These are phyloP conservation scores for Aromia moschata DNA, from an alignment of 2,888 invertebrate species.

Conservation along the genomic window DNA sequence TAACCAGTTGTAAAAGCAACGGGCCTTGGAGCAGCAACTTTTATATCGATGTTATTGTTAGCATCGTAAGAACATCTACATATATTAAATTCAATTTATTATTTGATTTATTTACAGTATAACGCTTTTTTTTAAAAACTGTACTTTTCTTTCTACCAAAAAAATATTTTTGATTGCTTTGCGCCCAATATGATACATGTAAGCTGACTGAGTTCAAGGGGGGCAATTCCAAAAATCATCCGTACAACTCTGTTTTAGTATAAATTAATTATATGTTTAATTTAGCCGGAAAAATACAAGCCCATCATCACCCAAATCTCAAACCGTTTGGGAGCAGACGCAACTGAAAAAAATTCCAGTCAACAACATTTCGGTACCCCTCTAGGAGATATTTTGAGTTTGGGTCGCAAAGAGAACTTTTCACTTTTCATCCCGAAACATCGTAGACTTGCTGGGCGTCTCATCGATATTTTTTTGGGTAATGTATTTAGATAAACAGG, in stretches of 20 bases:
- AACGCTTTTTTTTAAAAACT: background rate
- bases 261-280: slow-evolving; percentile 2
- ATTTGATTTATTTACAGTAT: background rate
- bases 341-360: slow-evolving; percentile 67
- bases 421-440: slow-evolving; percentile 80
- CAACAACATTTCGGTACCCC: slow-evolving; percentile 67
- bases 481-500: too few species aligned
- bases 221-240: too few species aligned
- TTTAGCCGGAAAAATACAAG: slow-evolving; percentile 67
- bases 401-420: slow-evolving; percentile 73
- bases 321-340: slow-evolving; percentile 68
- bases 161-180: too few species aligned
- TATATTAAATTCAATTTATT: too few species aligned
- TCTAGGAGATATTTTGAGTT: slow-evolving; percentile 67
- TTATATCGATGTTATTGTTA: too few species aligned
- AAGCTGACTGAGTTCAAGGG: too few species aligned
- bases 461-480: slow-evolving; percentile 77
- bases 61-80: too few species aligned
- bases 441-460: slow-evolving; percentile 73
- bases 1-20: too few species aligned
- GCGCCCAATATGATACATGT: too few species aligned
- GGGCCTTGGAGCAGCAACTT: too few species aligned
- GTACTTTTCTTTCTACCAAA: too few species aligned
- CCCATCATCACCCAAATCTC: slow-evolving; percentile 69
- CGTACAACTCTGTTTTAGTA: background rate